These are phyloP conservation scores for Smutsia gigantea DNA, from an alignment of 2,797 vertebrate species.

Conservation along the genomic window DNA sequence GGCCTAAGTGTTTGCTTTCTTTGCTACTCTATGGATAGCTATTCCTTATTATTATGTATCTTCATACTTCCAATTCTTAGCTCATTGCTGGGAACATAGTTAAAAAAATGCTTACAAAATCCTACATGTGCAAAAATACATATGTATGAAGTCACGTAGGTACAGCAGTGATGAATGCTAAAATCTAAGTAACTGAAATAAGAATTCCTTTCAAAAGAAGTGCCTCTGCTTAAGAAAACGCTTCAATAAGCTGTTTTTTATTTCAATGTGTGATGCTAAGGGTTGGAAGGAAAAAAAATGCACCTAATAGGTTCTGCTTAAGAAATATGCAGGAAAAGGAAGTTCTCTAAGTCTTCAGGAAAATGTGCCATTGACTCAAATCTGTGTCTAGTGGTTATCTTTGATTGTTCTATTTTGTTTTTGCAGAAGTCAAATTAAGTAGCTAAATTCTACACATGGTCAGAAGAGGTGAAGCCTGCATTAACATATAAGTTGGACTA, in stretches of 20 bases:
- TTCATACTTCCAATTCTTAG: neutral
- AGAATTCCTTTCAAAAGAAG: neutral
- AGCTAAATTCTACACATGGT: neutral
- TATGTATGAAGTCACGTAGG: neutral
- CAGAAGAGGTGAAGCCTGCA: neutral
- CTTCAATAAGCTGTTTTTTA: neutral
- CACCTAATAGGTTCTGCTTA: neutral
- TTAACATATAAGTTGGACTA: neutral
- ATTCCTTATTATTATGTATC: neutral
- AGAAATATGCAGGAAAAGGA: neutral
- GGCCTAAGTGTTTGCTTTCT: slow-evolving; percentile 6
- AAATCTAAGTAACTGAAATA: neutral
- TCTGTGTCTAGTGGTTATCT: neutral
- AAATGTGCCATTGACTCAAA: neutral
- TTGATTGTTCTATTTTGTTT: neutral
- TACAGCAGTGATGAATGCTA: neutral
- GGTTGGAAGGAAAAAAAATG: neutral
- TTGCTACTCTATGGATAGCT: neutral
- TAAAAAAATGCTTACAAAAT: neutral
- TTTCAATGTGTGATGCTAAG: neutral
- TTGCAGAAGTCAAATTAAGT: neutral
- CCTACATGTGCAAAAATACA: neutral
- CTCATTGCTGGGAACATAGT: slow-evolving; percentile 4
- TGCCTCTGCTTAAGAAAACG: neutral
- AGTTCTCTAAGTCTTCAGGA: neutral